phyloP scores from a whole-genome alignment of 2,888 invertebrate genomes.

The Amitus sp. region DNA sequence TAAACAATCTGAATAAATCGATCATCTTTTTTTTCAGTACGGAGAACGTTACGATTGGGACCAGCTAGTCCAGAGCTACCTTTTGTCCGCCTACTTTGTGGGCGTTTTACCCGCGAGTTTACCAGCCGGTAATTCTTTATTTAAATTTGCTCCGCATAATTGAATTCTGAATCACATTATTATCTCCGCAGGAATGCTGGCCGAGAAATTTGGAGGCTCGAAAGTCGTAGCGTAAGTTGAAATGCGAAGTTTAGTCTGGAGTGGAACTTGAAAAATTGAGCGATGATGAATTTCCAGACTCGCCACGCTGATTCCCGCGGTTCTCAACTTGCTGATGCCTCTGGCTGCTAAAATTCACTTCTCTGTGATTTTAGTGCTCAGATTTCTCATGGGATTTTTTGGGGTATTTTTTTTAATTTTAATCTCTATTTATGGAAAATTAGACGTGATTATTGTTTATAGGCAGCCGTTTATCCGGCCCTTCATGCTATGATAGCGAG shows the following conservation, averaged over 20 bases:
- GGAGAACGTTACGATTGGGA: constrained; percentile 59
- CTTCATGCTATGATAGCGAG: constrained; percentile 76
- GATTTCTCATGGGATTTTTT: constrained; percentile 62
- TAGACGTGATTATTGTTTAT: too few species aligned
- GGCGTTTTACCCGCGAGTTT: constrained; percentile 59
- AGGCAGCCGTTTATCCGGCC: constrained; percentile 76
- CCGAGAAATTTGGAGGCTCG: constrained; percentile 61
- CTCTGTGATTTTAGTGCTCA: constrained; percentile 51
- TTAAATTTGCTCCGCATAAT: too few species aligned
- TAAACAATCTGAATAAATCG: too few species aligned
- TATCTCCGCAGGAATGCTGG: too few species aligned
- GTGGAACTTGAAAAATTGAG: background rate
- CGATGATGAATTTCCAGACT: background rate
- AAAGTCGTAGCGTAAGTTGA: constrained; percentile 60
- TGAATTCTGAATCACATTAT: too few species aligned
- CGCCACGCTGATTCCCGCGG: constrained; percentile 60
- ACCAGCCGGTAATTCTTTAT: too few species aligned
- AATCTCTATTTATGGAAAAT: constrained; percentile 11
- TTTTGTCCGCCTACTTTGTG: constrained; percentile 57
- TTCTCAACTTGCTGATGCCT: constrained; percentile 60
- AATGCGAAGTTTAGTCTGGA: background rate
- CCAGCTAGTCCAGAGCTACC: constrained; percentile 53
- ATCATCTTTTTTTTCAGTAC: constrained; percentile 49
- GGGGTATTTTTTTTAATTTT: constrained; percentile 53
- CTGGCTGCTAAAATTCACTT: constrained; percentile 53